phyloP scores from a whole-genome alignment of 2,113 vertebrate genomes.

The Carassius gibelio region DNA sequence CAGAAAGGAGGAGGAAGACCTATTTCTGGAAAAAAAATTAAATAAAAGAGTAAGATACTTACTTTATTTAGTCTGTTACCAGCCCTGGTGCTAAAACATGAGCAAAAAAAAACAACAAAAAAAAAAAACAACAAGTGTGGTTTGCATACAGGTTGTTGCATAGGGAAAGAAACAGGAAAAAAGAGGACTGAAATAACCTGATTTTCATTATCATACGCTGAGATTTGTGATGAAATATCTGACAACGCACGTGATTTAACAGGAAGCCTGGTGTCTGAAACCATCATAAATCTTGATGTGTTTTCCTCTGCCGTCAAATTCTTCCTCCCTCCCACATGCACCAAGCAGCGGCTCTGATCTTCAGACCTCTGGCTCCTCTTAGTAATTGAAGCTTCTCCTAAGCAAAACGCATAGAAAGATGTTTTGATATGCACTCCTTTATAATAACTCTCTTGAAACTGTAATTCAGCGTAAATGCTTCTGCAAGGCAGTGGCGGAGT shows the following conservation, averaged over 20 bases:
- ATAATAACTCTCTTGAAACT: conserved; percentile 28
- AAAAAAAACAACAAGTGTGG: background rate
- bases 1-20: conserved; percentile 44
- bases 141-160: background rate
- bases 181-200: background rate
- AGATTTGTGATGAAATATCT: conserved; percentile 34
- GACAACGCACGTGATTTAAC: conserved; percentile 3
- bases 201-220: background rate
- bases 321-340: conserved; percentile 13
- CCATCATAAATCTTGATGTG: conserved; percentile 41
- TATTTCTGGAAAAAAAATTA: conserved; percentile 2
- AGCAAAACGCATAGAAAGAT: conserved; percentile 26
- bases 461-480: background rate
- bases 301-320: conserved; percentile 19
- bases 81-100: background rate
- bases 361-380: conserved; percentile 25
- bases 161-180: background rate
- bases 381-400: conserved; percentile 35
- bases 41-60: conserved; percentile 12
- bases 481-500: conserved; percentile 5
- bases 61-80: background rate
- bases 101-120: background rate
- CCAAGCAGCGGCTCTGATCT: conserved; percentile 10
- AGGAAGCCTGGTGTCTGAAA: conserved; percentile 10
- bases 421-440: conserved; percentile 26